Evolutionary conservation across 2,797 vertebrate species (phyloP), one percentile per base, ranked within the genome.

Genomic region (Cyprinodon diabolis): DNA sequence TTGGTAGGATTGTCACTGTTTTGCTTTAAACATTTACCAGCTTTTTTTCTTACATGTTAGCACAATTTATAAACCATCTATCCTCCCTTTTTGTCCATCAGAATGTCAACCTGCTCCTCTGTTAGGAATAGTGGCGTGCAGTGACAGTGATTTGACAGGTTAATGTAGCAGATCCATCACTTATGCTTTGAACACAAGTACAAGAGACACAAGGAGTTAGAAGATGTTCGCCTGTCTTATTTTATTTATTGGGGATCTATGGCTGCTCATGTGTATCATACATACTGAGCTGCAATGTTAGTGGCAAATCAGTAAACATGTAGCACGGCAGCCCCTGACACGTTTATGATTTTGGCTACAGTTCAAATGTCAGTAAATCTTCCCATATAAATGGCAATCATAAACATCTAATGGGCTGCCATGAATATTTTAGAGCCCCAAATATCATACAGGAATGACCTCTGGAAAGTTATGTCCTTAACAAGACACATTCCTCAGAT

Each of bases 361-460:
- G 82, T 87, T 85, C 86, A 90, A 85, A 89, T 84, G 79, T 84
- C 86, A 9, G 85, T 93, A 91, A 90, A 91, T 91, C 88, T 85
- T 81, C 69, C 80, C 76, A 90, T 89, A 91, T 89, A 89, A 90
- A 91, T 91, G 80, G 85, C 68, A 79, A 84, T 77, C 90, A 87
- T 94, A 90, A 93, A 94, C 87, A 90, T 66, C 85, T 91, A 91
- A 93, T 91, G 89, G 91, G 72, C 52, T 68, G 75, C 75, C 90
- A 91, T 92, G 89, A 92, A 93, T 92, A 91, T 93, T 93, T 92
- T 84, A 91, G 79, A 85, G 69, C 37, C 76, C 69, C 80, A 84
- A 85, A 91, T 86, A 88, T 86, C 82, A 84, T 66, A 87, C 75
- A 72, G 82, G 79, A 90, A 91, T 82, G 90, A 91, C 89, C 87